Percentiles rank a stretch among this genome's conserved stretches.
phyloP scores from a whole-genome alignment of 2,797 vertebrate species.

The Peromyscus aztecus region DNA sequence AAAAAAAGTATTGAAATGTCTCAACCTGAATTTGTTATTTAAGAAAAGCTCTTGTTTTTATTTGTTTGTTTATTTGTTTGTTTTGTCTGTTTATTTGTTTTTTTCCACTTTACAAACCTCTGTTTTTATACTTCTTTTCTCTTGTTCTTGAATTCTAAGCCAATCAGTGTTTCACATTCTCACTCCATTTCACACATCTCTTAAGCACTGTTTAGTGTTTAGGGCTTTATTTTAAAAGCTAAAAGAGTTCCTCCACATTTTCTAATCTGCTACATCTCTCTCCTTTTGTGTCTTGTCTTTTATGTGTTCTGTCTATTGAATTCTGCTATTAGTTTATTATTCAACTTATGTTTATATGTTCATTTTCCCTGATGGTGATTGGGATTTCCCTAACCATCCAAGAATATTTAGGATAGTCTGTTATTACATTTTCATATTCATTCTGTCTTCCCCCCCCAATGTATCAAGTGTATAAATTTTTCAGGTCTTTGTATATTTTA shows the following conservation, averaged over 20 bases:
- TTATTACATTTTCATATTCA: not conserved
- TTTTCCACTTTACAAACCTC: not conserved
- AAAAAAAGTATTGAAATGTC: not conserved
- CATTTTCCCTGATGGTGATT: not conserved
- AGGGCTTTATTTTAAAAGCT: not conserved
- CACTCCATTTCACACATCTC: not conserved
- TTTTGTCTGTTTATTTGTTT: not conserved
- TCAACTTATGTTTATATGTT: conserved; percentile 35
- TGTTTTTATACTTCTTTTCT: conserved; percentile 10
- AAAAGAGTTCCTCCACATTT: not conserved
- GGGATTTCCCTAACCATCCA: not conserved
- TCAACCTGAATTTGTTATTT: not conserved
- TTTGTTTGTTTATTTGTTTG: not conserved
- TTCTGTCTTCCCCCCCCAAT: not conserved
- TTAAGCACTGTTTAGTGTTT: conserved; percentile 8
- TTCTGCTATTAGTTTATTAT: not conserved
- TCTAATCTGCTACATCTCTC: conserved; percentile 5
- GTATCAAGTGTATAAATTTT: conserved; percentile 3
- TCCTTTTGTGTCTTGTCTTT: conserved; percentile 39
- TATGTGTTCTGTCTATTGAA: not conserved
- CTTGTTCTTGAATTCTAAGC: conserved; percentile 17
- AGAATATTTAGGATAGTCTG: not conserved
- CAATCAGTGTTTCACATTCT: not conserved
- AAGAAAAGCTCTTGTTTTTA: not conserved
- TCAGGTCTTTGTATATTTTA: conserved; percentile 35